Percentiles rank a stretch among this genome's conserved stretches.
phyloP scores from a whole-genome alignment of 1,140 invertebrate genomes.

The Gyrodactylus bullatarudis region DNA sequence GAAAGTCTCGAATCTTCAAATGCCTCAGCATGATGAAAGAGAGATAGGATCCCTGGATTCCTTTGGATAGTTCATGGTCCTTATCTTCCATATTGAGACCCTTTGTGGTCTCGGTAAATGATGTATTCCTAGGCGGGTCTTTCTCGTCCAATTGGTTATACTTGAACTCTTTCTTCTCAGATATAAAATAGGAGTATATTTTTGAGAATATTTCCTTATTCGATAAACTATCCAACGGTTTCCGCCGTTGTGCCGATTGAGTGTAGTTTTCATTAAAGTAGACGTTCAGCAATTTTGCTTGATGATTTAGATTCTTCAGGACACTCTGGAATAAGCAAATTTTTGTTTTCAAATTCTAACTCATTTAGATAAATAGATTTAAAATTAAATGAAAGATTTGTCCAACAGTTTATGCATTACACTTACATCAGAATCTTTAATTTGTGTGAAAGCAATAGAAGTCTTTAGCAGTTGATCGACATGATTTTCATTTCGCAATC shows the following conservation, averaged over 20 bases:
- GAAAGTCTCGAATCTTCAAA: conserved; percentile 16
- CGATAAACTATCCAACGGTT: background rate
- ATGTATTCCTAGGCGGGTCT: background rate
- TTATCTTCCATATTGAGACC: background rate
- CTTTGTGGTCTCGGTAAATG: background rate
- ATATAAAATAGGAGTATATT: background rate
- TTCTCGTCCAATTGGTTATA: background rate
- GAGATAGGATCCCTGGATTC: conserved; percentile 15
- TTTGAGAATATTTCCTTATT: background rate
- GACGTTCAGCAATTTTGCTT: background rate
- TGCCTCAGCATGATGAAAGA: conserved; percentile 18
- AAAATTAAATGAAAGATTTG: background rate
- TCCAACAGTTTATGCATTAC: background rate
- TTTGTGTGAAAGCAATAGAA: background rate
- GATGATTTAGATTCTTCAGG: background rate
- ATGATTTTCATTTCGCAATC: background rate
- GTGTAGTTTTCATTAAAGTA: background rate
- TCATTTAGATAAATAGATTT: background rate
- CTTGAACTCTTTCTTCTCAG: too few relatives aligned
- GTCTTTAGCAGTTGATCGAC: background rate
- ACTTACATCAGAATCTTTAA: background rate
- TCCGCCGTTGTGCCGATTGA: background rate
- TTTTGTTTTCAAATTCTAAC: background rate
- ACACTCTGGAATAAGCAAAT: background rate
- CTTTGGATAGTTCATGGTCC: background rate